Percentiles rank a stretch among this genome's conserved stretches.
Evolutionary conservation across 2,888 invertebrate genomes (phyloP).

Genomic region (Papilio elwesi): DNA sequence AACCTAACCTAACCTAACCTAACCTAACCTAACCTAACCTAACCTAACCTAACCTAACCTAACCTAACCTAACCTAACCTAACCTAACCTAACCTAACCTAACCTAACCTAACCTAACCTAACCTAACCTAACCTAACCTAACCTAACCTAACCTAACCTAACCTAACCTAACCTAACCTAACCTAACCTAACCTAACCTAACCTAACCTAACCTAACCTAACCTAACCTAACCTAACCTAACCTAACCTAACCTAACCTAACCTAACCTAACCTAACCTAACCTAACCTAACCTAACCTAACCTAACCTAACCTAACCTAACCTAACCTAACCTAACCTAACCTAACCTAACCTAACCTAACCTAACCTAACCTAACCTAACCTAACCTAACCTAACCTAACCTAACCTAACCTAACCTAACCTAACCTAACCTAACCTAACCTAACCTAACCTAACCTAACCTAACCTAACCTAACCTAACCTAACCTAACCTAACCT

Average conservation of each 20-base stretch:
- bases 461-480: constrained; percentile 47
- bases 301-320: constrained; percentile 47
- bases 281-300: constrained; percentile 48
- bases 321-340: constrained; percentile 48
- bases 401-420: constrained; percentile 48
- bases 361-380: constrained; percentile 49
- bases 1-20: too few species aligned
- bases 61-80: constrained; percentile 48
- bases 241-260: constrained; percentile 47
- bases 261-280: constrained; percentile 48
- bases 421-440: constrained; percentile 48
- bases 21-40: too few species aligned
- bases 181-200: constrained; percentile 49
- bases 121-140: constrained; percentile 50
- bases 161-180: constrained; percentile 49
- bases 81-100: constrained; percentile 47
- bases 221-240: constrained; percentile 29
- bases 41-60: constrained; percentile 49
- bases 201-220: constrained; percentile 43
- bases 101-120: constrained; percentile 50
- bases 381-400: constrained; percentile 46
- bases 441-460: constrained; percentile 47
- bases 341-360: constrained; percentile 49
- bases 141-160: constrained; percentile 50
- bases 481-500: constrained; percentile 45